Evolutionary conservation across 2,888 invertebrate species (phyloP).

Genomic region (Urechis unicinctus): DNA sequence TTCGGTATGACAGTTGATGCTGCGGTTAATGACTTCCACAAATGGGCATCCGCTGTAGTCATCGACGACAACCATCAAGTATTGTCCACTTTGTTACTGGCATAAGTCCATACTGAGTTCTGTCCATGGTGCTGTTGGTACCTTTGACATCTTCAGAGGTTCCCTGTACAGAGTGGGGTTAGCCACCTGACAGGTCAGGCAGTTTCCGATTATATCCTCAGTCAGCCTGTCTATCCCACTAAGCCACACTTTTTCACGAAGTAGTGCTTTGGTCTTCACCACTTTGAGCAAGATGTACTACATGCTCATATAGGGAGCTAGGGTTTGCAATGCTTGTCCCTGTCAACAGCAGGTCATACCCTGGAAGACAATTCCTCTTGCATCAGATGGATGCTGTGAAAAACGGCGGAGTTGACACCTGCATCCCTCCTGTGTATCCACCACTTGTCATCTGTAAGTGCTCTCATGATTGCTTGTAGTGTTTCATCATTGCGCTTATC

Average conservation of each 20-base stretch:
- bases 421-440: too few relatives aligned
- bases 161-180: constrained; percentile 1
- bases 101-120: constrained; percentile 18
- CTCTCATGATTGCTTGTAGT: constrained; percentile 2
- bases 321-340: constrained; percentile 18
- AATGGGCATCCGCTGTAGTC: constrained; percentile 20
- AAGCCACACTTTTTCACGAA: constrained; percentile 26
- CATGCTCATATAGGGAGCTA: constrained; percentile 13
- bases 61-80: constrained; percentile 21
- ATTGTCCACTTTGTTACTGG: constrained; percentile 12
- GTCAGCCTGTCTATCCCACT: constrained; percentile 23
- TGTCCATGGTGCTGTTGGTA: constrained; percentile 15
- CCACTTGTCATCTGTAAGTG: too few relatives aligned
- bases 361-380: not conserved
- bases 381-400: not conserved
- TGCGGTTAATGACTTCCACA: constrained; percentile 15
- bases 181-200: constrained; percentile 15
- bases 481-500: not conserved
- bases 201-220: constrained; percentile 8
- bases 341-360: constrained; percentile 13
- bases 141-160: constrained; percentile 14
- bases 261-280: too few relatives aligned
- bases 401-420: too few relatives aligned
- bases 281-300: constrained; percentile 21
- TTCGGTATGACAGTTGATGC: too few relatives aligned